Conservation (phyloP, 2,888 invertebrate genomes). For the Arge pagana region DNA sequence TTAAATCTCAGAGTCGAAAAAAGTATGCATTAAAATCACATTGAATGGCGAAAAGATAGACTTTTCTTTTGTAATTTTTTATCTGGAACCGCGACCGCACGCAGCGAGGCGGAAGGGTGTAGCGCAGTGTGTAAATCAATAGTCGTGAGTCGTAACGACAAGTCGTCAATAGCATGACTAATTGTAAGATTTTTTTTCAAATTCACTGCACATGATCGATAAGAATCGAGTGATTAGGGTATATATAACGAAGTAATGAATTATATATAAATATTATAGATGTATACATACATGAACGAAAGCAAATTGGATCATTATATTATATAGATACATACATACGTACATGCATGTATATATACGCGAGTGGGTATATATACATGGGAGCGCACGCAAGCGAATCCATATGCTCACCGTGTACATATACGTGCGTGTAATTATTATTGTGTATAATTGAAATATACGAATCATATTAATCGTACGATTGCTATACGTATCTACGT, state of each 20-base stretch:
- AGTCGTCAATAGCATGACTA: background rate
- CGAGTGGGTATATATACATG: background rate
- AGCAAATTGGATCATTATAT: conserved; percentile 14
- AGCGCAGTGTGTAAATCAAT: background rate
- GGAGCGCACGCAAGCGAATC: too few relatives aligned
- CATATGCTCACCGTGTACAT: too few relatives aligned
- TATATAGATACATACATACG: background rate
- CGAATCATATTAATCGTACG: conserved; percentile 33
- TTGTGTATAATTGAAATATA: conserved; percentile 34
- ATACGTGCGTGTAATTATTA: conserved; percentile 21
- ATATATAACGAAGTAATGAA: conserved; percentile 1
- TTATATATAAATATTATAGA: background rate
- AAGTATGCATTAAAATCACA: background rate
- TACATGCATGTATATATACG: background rate
- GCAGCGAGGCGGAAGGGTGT: background rate
- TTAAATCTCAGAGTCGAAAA: conserved; percentile 5
- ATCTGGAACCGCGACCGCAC: conserved; percentile 10
- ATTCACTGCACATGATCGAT: conserved; percentile 6
- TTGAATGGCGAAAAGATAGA: conserved; percentile 12
- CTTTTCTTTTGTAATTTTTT: conserved; percentile 22
- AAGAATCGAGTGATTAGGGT: conserved; percentile 8
- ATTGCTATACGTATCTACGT: conserved; percentile 15
- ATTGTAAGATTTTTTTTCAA: conserved; percentile 3
- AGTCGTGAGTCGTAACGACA: conserved; percentile 3
- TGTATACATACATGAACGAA: conserved; percentile 9